A percentile compares a stretch with the other conserved stretches of the same genome.
Conservation (phyloP, 2,113 vertebrate genomes). For the Aleadryas rufinucha region DNA sequence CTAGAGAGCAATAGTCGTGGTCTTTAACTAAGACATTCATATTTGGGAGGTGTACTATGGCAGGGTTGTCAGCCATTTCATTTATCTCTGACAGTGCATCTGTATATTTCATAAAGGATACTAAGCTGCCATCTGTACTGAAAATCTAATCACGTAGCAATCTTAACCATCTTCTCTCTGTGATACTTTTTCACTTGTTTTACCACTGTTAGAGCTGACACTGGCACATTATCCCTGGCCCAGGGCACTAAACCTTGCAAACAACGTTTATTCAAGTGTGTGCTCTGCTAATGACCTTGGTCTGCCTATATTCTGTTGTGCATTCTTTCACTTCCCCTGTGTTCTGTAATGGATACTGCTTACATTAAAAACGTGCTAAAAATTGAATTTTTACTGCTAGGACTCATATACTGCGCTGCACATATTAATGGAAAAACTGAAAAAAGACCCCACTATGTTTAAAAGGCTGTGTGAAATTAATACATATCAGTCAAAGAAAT, state of each 20-base stretch:
- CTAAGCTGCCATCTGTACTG: neutral
- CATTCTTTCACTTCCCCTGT: neutral
- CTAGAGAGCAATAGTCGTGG: neutral
- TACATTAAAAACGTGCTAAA: neutral
- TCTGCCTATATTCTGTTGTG: neutral
- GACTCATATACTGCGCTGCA: neutral
- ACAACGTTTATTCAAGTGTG: neutral
- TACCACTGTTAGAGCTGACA: neutral
- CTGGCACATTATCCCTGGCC: neutral
- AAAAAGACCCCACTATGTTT: accelerated
- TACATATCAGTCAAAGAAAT: neutral
- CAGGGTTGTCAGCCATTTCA: neutral
- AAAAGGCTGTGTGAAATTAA: neutral
- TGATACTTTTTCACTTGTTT: neutral
- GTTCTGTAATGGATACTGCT: neutral
- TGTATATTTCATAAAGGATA: neutral
- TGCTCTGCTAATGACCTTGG: neutral
- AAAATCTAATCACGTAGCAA: neutral
- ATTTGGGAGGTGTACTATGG: neutral
- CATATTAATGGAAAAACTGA: neutral
- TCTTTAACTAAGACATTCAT: neutral
- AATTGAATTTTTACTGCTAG: neutral
- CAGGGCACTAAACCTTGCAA: neutral
- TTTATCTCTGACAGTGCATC: neutral
- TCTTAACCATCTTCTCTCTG: neutral